phyloP scores from a whole-genome alignment of 2,888 invertebrate species.

The Bembecia ichneumoniformis region DNA sequence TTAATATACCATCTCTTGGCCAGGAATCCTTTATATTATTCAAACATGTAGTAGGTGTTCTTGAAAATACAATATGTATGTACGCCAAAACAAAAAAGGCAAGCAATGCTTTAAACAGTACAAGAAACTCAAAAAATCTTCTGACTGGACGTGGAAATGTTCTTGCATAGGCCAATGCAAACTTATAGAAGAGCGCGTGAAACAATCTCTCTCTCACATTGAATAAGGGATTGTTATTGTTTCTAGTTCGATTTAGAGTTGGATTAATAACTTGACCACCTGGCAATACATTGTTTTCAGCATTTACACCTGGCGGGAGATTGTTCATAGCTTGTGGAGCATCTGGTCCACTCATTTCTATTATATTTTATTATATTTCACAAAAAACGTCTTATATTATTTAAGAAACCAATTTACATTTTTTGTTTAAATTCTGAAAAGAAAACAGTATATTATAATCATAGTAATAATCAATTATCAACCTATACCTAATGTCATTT shows the following conservation, averaged over 20 bases:
- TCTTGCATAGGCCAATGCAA: conserved; percentile 92
- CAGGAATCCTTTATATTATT: conserved; percentile 89
- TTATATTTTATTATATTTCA: background rate
- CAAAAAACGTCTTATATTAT: background rate
- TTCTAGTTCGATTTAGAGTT: conserved; percentile 65
- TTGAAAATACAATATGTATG: conserved; percentile 94
- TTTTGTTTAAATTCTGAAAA: conserved; percentile 39
- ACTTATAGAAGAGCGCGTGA: conserved; percentile 94
- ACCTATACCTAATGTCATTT: conserved; percentile 32
- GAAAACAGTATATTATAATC: conserved; percentile 18
- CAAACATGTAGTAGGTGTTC: conserved; percentile 93
- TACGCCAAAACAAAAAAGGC: conserved; percentile 94
- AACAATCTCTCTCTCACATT: conserved; percentile 93
- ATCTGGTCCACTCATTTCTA: conserved; percentile 45
- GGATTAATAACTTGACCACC: conserved; percentile 70
- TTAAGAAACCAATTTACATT: conserved; percentile 24
- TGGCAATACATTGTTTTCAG: conserved; percentile 66
- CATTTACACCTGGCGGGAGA: conserved; percentile 61
- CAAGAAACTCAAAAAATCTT: conserved; percentile 86
- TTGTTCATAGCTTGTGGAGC: conserved; percentile 53
- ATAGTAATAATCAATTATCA: conserved; percentile 14
- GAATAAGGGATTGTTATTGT: conserved; percentile 82
- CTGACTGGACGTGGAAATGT: conserved; percentile 88
- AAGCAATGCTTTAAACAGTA: conserved; percentile 81
- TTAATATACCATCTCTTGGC: conserved; percentile 95